Evolutionary conservation across 2,888 invertebrate genomes (phyloP), one percentile per base, ranked within the genome.

Genomic region (Zhuqinia jingwanae): DNA sequence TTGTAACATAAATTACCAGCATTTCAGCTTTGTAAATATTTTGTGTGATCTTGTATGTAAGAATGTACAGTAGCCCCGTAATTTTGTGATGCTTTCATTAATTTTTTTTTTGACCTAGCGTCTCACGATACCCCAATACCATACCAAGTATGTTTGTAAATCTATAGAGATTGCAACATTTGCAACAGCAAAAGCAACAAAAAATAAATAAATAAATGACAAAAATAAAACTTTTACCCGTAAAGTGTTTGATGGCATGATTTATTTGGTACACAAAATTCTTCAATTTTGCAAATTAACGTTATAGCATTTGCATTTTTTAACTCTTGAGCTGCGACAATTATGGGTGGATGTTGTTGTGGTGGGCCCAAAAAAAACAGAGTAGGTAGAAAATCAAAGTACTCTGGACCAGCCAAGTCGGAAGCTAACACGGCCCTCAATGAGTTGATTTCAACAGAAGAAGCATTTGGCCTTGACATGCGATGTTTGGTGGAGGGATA

Each of bases 361-460:
- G 10, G 70, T 45, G 36, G 36, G 36, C n/a, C n/a, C n/a, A n/a
- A n/a, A n/a, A 30, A 50, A 27, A n/a, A 45, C 13, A 15, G 30
- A 13, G 17, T 25, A 13, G 27, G 11, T 30, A 22, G 53, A 3
- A 75, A 53, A 17, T 53, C 75, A 8, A 10, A 10, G 0, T 75
- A 53, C 30, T 13, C 20, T 25, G 53, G 8, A 2, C 17, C 17
- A 3, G 25, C 20, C 13, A 25, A n/a, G 3, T 11, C 20, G 1
- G 75, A 75, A 20, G 56, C 22, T n/a, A 17, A 75, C n/a, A 25
- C 13, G n/a, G 70, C 70, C 22, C 20, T 47, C 2, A n/a, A 8
- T 1, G 77, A 77, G 25, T 13, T 77, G 20, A 17, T 60, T 2
- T 22, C 36, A 2, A 77, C 77, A 1, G 77, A 77, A n/a, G 36